Base-by-base conservation (phyloP, 1,140 invertebrate genomes). In the Ctenoplectra terminalis region DNA sequence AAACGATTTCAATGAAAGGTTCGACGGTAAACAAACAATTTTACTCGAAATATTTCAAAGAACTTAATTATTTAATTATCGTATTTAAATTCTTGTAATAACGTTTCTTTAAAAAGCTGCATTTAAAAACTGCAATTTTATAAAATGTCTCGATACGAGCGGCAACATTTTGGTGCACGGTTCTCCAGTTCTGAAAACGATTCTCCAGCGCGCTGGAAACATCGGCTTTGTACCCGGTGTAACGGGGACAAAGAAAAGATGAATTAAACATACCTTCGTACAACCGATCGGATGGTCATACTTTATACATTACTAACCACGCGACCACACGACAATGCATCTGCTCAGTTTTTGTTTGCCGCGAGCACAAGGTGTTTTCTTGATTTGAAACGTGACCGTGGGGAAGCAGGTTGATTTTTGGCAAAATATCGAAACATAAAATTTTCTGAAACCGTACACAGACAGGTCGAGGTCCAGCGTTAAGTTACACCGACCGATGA, bases 221-320 rank as follows among this genome's bases (percentile, higher is more conserved):
- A 23, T 69, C 29, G 50, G 29, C 37, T 77, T 58, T 77, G 75
- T 69, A 46, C 37, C 40, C 40, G 37, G 29, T 50, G 46, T 77
- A 70, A 77, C 75, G 58, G 50, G 64, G 64, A 77, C 64, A 77
- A 77, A 77, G 64, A 31, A 37, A 70, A n/a, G 26, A 77, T 77
- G 75, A 77, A 77, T 77, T 77, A 77, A 77, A 77, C 75, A 77
- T 77, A 70, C 58, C 75, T 77, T 37, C 50, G 52, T 70, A 69
- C 52, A 77, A 58, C 75, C 52, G 52, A 77, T 77, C 75, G 64
- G 37, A 54, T 77, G 50, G 37, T 69, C 74, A 69, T 77, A 77
- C 75, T 77, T 70, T 58, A 77, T 77, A 70, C 75, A 48, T 77
- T 48, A 37, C 64, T 58, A 77, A 56, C 75, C 50, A 31, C 73